A percentile compares a stretch with the other conserved stretches of the same genome.
These are phyloP conservation scores for Cynocephalus volans DNA, from an alignment of 2,113 vertebrate species.

Conservation along the genomic window DNA sequence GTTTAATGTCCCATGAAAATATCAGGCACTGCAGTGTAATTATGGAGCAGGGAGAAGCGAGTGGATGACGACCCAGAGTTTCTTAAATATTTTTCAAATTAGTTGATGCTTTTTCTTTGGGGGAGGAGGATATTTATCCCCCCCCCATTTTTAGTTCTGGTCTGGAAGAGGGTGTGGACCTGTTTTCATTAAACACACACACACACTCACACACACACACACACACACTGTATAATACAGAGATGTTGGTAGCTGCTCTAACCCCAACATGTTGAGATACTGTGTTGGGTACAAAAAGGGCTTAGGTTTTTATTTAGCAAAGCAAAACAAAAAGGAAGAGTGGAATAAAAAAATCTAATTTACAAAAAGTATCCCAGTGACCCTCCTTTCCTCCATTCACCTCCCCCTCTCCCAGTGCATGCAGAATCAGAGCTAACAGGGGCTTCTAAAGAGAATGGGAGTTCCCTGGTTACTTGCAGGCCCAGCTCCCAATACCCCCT, in stretches of 20 bases:
- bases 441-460: neutral
- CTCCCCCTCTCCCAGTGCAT: neutral
- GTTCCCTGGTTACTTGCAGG: neutral
- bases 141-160: constrained; percentile 62
- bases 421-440: neutral
- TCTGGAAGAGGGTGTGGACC: constrained; percentile 50
- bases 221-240: constrained; percentile 7
- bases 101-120: constrained; percentile 85
- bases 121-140: constrained; percentile 57
- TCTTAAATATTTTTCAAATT: constrained; percentile 92
- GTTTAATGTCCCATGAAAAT: constrained; percentile 99
- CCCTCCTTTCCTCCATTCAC: neutral
- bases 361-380: neutral
- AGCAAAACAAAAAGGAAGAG: neutral
- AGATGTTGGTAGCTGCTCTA: constrained; percentile 44
- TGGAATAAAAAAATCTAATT: constrained; percentile 53
- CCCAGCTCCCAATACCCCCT: neutral
- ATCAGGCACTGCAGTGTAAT: constrained; percentile 97
- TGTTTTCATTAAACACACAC: constrained; percentile 63
- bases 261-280: constrained; percentile 48
- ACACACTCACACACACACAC: neutral
- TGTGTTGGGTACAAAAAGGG: constrained; percentile 32
- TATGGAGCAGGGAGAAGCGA: constrained; percentile 93
- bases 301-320: constrained; percentile 62
- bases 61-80: constrained; percentile 90